Percentiles rank a stretch among this genome's conserved stretches.
Conservation (phyloP, 2,797 vertebrate species). For the Falco biarmicus region DNA sequence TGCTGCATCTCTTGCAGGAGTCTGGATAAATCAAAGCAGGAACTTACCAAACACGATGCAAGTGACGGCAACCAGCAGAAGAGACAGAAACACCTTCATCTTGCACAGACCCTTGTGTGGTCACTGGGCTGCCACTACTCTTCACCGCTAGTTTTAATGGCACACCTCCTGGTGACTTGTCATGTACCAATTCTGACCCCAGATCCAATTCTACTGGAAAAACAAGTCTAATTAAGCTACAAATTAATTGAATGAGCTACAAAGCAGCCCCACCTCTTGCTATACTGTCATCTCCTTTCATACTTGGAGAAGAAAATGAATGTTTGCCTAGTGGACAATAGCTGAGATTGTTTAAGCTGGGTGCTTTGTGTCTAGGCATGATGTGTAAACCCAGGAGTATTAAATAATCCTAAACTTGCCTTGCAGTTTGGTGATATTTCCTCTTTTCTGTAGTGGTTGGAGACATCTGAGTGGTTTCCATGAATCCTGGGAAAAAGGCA, state of each 20-base stretch:
- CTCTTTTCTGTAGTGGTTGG: neutral
- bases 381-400: neutral
- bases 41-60: constrained; percentile 6
- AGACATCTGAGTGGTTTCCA: neutral
- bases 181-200: neutral
- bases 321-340: neutral
- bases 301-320: constrained; percentile 39
- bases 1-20: neutral
- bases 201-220: constrained; percentile 17
- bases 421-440: neutral
- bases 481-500: neutral
- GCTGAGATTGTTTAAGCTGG: neutral
- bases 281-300: neutral
- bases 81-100: constrained; percentile 40
- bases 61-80: neutral
- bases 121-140: neutral
- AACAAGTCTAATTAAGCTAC: neutral
- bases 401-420: neutral
- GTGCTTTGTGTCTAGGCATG: neutral
- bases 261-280: constrained; percentile 19
- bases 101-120: neutral
- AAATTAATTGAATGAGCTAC: neutral
- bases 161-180: neutral
- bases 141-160: neutral
- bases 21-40: neutral